Evolutionary conservation across 1,140 invertebrate genomes (phyloP).

Genomic region (Brachionus rotundiformis): DNA sequence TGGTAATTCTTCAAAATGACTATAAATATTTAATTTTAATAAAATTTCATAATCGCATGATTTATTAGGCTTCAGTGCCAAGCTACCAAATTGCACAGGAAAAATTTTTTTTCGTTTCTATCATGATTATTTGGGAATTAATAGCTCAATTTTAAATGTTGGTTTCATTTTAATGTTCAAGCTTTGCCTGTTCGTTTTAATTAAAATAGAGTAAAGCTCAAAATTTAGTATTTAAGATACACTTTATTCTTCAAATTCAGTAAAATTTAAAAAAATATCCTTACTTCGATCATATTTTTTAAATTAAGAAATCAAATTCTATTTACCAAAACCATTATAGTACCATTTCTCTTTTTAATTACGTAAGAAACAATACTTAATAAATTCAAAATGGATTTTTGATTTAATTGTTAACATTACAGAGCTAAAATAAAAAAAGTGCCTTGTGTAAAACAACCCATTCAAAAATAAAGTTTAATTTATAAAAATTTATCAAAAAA

Average conservation of each 20-base stretch:
- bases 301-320: no score
- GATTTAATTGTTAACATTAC: background rate
- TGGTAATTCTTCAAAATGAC: no score
- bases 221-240: background rate
- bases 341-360: background rate
- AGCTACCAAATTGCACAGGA: background rate
- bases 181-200: background rate
- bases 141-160: background rate
- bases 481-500: background rate
- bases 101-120: background rate
- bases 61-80: background rate
- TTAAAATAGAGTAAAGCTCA: background rate
- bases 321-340: no score
- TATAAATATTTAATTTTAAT: background rate
- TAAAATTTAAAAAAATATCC: background rate
- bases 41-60: background rate
- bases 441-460: background rate
- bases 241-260: background rate
- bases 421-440: background rate
- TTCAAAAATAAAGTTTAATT: slow-evolving; percentile 7
- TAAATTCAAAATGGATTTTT: background rate
- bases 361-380: background rate
- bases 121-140: background rate
- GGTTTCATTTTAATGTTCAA: background rate
- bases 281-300: background rate